These are phyloP conservation scores for Proctacanthus coquilletti DNA, from an alignment of 1,140 invertebrate genomes.

Conservation along the genomic window DNA sequence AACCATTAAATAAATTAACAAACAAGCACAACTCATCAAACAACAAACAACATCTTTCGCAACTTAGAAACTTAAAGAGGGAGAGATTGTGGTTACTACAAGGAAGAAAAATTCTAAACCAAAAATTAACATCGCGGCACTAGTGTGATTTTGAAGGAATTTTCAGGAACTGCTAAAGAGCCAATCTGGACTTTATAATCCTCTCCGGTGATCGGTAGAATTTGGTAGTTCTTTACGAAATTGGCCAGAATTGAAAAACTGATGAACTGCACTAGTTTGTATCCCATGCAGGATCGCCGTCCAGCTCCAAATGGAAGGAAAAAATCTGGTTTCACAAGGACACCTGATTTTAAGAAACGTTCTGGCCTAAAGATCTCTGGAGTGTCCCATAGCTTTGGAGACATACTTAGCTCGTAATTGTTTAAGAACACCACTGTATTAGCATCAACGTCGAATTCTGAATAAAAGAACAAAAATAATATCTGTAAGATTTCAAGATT, in stretches of 20 bases:
- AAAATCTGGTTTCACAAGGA: conserved; percentile 23
- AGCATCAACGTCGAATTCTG: conserved; percentile 47
- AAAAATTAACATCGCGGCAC: too few species aligned
- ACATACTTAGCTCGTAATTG: conserved; percentile 66
- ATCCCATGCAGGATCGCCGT: conserved; percentile 67
- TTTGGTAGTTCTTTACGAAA: conserved; percentile 51
- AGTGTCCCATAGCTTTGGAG: conserved; percentile 49
- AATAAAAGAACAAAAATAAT: background rate
- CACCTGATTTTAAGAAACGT: conserved; percentile 41
- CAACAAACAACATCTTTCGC: too few species aligned
- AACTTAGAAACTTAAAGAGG: too few species aligned
- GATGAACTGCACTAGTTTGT: conserved; percentile 57
- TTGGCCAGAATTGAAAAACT: conserved; percentile 51
- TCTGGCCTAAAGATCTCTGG: conserved; percentile 53
- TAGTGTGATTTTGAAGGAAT: too few species aligned
- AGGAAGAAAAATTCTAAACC: too few species aligned
- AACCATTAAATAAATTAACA: too few species aligned
- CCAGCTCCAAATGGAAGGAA: conserved; percentile 73
- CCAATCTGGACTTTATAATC: conserved; percentile 40
- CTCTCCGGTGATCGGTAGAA: conserved; percentile 35
- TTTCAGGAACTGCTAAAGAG: conserved; percentile 47
- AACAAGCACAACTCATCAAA: too few species aligned
- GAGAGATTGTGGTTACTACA: too few species aligned
- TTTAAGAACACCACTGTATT: conserved; percentile 69
- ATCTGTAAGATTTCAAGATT: background rate